Conservation (phyloP, 1,140 invertebrate genomes). For the Paracyclopina nana region DNA sequence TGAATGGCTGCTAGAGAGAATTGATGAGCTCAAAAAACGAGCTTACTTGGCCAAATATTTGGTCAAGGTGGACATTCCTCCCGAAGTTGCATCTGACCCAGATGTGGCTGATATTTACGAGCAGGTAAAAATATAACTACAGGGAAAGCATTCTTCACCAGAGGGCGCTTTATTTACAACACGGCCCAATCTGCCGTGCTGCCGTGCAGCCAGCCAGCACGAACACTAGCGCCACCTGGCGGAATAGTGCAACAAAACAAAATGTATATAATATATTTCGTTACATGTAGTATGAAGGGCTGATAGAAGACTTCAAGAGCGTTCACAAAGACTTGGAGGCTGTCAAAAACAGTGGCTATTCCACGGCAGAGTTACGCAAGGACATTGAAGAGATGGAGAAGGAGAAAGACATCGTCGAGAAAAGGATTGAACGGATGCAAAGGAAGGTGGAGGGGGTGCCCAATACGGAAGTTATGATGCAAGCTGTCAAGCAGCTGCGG, state of each 20-base stretch:
- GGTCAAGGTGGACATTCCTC: constrained; percentile 56
- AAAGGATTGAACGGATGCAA: constrained; percentile 47
- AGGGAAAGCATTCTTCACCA: constrained; percentile 27
- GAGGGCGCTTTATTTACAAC: neutral
- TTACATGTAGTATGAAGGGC: constrained; percentile 51
- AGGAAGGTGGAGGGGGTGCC: constrained; percentile 29
- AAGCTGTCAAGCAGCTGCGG: constrained; percentile 41
- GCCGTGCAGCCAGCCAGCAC: neutral
- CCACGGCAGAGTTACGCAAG: constrained; percentile 40
- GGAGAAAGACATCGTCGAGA: constrained; percentile 50
- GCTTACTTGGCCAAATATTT: constrained; percentile 55
- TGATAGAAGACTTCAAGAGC: constrained; percentile 63
- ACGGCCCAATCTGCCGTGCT: neutral
- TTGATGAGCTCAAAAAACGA: constrained; percentile 49
- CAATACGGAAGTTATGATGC: constrained; percentile 17
- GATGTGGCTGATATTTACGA: constrained; percentile 48
- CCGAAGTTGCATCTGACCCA: constrained; percentile 52
- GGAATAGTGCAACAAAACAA: neutral
- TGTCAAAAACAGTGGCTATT: constrained; percentile 38
- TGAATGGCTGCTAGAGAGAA: constrained; percentile 50
- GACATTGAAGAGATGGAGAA: constrained; percentile 66
- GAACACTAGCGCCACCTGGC: neutral
- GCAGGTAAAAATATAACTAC: no score
- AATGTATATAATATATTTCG: neutral
- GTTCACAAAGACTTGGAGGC: constrained; percentile 49